These are phyloP conservation scores for Pseudochromis fuscus DNA, from an alignment of 2,797 vertebrate genomes.

Conservation along the genomic window DNA sequence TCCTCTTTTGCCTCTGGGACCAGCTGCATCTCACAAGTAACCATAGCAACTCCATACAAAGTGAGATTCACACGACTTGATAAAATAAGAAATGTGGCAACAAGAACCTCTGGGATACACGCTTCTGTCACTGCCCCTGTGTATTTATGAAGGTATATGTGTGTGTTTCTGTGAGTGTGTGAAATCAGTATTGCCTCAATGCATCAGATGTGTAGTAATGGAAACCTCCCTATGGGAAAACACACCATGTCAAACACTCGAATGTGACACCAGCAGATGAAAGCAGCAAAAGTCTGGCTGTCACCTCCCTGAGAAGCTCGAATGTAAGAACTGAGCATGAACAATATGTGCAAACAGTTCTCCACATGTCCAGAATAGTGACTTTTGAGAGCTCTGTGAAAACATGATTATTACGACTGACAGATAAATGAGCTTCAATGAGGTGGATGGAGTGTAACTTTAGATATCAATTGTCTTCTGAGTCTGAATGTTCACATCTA, in stretches of 20 bases:
- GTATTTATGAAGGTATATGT: conserved; percentile 27
- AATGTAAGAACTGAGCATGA: conserved; percentile 2
- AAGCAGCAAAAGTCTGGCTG: conserved; percentile 23
- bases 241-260: conserved; percentile 41
- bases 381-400: neutral
- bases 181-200: conserved; percentile 27
- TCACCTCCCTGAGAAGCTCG: conserved; percentile 22
- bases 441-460: too few species aligned
- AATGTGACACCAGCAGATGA: conserved; percentile 35
- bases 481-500: too few species aligned
- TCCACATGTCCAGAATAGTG: too few species aligned
- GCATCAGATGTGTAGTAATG: conserved; percentile 43
- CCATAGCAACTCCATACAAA: conserved; percentile 81
- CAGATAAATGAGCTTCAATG: too few species aligned
- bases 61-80: conserved; percentile 65
- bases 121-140: conserved; percentile 50
- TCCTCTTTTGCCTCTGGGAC: conserved; percentile 68
- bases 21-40: conserved; percentile 76
- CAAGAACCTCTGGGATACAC: conserved; percentile 69
- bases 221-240: conserved; percentile 51
- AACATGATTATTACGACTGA: rapidly evolving
- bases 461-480: too few species aligned
- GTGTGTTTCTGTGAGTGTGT: conserved; percentile 1
- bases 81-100: conserved; percentile 76
- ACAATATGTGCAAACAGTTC: neutral